These are phyloP conservation scores for Saguinus imperator DNA, from an alignment of 2,113 vertebrate genomes.

Conservation along the genomic window DNA sequence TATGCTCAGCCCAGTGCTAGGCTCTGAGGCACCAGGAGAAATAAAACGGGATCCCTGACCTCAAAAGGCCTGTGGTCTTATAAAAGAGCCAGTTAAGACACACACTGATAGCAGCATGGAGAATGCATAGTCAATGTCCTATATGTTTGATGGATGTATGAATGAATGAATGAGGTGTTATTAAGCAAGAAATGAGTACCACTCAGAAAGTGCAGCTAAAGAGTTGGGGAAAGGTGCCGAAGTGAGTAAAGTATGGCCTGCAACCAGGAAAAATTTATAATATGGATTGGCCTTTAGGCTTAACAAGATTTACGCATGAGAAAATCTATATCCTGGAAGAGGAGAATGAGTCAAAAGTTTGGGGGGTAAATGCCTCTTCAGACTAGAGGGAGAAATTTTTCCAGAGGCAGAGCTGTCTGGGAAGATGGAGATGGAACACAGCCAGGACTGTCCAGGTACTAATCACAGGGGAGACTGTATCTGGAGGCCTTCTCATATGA, in stretches of 20 bases:
- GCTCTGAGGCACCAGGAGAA: not conserved
- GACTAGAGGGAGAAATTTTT: not conserved
- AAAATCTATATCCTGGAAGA: not conserved
- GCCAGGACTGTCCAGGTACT: not conserved
- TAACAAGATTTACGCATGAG: not conserved
- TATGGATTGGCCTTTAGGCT: not conserved
- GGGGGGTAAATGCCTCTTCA: not conserved
- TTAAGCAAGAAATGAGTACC: too few relatives aligned
- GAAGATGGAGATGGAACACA: not conserved
- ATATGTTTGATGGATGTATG: not conserved
- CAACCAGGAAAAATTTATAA: not conserved
- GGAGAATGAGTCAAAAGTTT: not conserved
- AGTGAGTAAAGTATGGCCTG: not conserved
- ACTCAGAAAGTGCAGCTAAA: not conserved
- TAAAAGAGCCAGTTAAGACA: not conserved
- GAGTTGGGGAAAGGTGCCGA: not conserved
- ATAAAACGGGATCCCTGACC: not conserved
- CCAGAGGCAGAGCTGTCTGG: not conserved
- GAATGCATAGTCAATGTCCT: too few relatives aligned
- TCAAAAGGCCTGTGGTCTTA: not conserved
- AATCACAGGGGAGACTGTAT: not conserved
- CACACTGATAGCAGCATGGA: not conserved
- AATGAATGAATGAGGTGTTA: too few relatives aligned
- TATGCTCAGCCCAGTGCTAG: not conserved
- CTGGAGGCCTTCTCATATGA: too few relatives aligned